Evolutionary conservation across 2,888 invertebrate species (phyloP), one percentile per base, ranked within the genome.

Genomic region (Lasioglossum zephyrum): DNA sequence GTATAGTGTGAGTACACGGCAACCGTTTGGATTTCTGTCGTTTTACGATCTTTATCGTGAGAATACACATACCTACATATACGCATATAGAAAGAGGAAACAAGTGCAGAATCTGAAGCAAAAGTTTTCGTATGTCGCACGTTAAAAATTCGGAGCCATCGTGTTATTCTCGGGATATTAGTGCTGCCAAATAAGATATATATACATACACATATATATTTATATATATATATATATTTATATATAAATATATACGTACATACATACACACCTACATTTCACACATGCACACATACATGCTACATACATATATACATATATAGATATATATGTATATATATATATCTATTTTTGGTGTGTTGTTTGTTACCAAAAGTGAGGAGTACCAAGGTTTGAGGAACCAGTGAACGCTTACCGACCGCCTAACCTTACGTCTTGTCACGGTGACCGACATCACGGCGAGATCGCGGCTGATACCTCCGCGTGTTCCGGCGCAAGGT

Each of bases 401-500:
- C n/a, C 87, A 87, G 69, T 78, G 83, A 85, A 84, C 78, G n/a
- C 81, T 87, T 77, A 73, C 66, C 86, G 80, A 84, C 84, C 84
- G 86, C 77, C 84, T 90, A 88, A 89, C 88, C 88, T 36, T 41
- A 70, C 70, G 41, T 70, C 70, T 70, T 88, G 91, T 87, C 89
- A 90, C 88, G 89, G 87, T 92, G 91, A 92, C 88, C 92, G 88
- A 92, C 89, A 91, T 89, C 88, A 79, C 87, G 81, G 89, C 88
- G 88, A 91, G 87, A 91, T 91, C 90, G 90, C 84, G 90, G 88
- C 91, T 84, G 89, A 91, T 89, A 80, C 87, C 86, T 87, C 89
- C 88, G 91, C 90, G 91, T 92, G 88, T 89, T 90, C 87, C 91
- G 87, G 86, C 89, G 85, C 90, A 88, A 92, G 92, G 92, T 92